Conservation (phyloP, 2,888 invertebrate genomes). For the Lycia hirtaria region DNA sequence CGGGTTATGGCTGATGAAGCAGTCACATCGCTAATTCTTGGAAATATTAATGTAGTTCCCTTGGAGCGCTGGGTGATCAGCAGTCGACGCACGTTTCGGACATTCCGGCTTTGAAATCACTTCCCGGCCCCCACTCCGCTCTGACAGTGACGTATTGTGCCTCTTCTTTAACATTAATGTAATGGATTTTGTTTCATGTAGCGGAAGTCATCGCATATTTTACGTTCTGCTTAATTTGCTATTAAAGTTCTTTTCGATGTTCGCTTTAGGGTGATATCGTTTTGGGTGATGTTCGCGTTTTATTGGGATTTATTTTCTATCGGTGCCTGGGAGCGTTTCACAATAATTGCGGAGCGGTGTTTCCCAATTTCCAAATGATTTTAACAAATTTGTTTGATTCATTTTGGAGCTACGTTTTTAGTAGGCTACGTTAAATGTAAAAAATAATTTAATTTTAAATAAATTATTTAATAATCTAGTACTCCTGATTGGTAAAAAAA, state of each 20-base stretch:
- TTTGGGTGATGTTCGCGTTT: slow-evolving; percentile 8
- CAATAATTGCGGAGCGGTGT: background rate
- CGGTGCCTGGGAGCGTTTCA: slow-evolving; percentile 4
- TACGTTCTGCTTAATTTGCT: slow-evolving; percentile 60
- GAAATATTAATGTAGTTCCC: slow-evolving; percentile 76
- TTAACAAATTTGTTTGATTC: background rate
- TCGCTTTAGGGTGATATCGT: slow-evolving; percentile 18
- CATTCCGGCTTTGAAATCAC: slow-evolving; percentile 81
- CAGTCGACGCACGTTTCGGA: slow-evolving; percentile 76
- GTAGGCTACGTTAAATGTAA: no score
- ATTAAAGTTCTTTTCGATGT: slow-evolving; percentile 53
- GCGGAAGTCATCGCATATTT: slow-evolving; percentile 75
- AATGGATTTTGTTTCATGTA: slow-evolving; percentile 81
- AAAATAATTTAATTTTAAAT: no score
- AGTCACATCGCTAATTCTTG: slow-evolving; percentile 72
- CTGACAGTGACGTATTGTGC: slow-evolving; percentile 82
- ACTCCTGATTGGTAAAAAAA: no score
- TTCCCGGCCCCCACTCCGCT: slow-evolving; percentile 71
- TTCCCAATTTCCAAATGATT: background rate
- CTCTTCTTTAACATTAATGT: slow-evolving; percentile 81
- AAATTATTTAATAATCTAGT: no score
- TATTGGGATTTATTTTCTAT: slow-evolving; percentile 17
- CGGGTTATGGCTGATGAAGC: slow-evolving; percentile 53
- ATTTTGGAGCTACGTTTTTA: slow-evolving; percentile 2
- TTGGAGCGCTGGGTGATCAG: slow-evolving; percentile 58